Base-by-base conservation (phyloP, 2,797 vertebrate species). In the Helostoma temminkii region DNA sequence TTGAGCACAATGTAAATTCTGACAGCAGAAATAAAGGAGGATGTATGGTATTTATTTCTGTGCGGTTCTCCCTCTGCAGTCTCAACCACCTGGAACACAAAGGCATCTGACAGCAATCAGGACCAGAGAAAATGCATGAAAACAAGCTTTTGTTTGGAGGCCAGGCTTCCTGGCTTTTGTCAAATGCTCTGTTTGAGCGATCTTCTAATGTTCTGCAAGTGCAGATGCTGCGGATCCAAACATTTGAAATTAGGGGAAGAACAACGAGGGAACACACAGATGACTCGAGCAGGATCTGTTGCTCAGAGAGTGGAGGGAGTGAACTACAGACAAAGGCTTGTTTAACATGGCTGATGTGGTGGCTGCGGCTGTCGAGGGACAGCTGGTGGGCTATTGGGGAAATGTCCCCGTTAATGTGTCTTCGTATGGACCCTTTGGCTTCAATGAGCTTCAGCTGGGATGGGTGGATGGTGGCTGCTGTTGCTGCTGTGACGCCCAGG, bases 61-160 rank as follows among this genome's bases (percentile, higher is more conserved):
- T 65, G 71, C 56, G 59, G 74, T 78, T 79, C 82, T 76, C 78
- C 71, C 57, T 86, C 82, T 76, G 78, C 81, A 63, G 75, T 71
- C 82, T 67, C 86, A 88, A 84, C 90, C 86, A 90, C 66, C 89
- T 92, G 89, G 87, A 91, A 90, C 95, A 94, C 93, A 94, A 94
- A 93, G 92, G 92, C 95, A 97, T 96, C 96, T 97, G 96, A 94
- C 94, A 95, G 93, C 94, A 95, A 96, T 97, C 94, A 95, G 92
- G 93, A 88, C 18, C 81, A 43, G 86, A 92, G 59, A 85, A 93
- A 94, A 95, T 91, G 94, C 93, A 94, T 93, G 83, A 94, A 95
- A 95, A 95, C 93, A 96, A 96, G 95, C 92, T 88, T 88, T 93
- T 95, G 94, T 96, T 96, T 96, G 92, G 93, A 94, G 93, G 93